A percentile compares a stretch with the other conserved stretches of the same genome.
These are phyloP conservation scores for Mastomys natalensis DNA, from an alignment of 2,113 vertebrate genomes.

Conservation along the genomic window DNA sequence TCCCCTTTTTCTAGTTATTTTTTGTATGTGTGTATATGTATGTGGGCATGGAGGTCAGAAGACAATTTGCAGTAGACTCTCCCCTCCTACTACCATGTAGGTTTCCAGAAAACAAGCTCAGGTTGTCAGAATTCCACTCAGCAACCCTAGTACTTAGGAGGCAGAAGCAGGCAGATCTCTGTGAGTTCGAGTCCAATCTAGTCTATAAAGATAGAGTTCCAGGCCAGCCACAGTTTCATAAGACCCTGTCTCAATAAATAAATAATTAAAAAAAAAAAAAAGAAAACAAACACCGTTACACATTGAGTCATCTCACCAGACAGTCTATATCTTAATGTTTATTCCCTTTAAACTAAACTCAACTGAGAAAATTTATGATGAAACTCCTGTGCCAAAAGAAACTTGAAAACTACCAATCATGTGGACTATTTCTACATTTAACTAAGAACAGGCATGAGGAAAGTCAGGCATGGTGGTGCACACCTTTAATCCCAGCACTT, in stretches of 20 bases:
- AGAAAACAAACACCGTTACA: no score
- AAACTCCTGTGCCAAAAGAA: slow-evolving; percentile 19
- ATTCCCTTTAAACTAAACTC: slow-evolving; percentile 14
- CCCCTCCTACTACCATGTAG: no score
- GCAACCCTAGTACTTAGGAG: no score
- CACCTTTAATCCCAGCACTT: neutral
- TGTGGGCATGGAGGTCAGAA: neutral
- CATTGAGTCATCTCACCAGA: neutral
- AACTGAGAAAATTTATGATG: slow-evolving; percentile 4
- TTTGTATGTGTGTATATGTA: no score
- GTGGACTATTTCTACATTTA: slow-evolving; percentile 20
- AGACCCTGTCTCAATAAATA: neutral
- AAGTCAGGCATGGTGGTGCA: neutral
- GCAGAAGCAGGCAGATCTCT: neutral
- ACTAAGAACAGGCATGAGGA: neutral
- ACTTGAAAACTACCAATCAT: neutral
- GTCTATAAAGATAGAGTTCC: neutral
- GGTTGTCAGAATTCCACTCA: no score
- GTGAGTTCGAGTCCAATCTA: neutral
- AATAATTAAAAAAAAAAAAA: neutral
- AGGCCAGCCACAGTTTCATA: neutral
- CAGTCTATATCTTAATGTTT: neutral
- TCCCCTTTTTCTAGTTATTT: no score
- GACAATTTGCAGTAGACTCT: neutral
- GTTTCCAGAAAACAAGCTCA: no score